phyloP scores from a whole-genome alignment of 2,113 vertebrate species.

The Daphoenositta chrysoptera region DNA sequence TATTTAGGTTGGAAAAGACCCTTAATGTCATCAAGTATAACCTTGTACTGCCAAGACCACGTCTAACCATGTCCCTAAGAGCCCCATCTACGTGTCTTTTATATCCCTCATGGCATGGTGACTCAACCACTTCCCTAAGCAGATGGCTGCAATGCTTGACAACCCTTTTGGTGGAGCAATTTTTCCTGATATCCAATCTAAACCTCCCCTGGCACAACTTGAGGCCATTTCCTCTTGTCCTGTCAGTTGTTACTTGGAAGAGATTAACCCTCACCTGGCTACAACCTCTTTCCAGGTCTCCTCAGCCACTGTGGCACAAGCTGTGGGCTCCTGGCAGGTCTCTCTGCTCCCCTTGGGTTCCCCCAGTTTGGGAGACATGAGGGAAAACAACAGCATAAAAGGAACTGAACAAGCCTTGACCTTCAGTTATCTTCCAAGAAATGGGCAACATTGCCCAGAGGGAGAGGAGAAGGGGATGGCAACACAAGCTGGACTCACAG shows the following conservation, averaged over 20 bases:
- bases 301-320: background rate
- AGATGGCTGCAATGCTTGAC: background rate
- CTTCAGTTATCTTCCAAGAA: background rate
- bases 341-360: rapidly evolving
- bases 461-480: background rate
- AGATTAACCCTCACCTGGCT: background rate
- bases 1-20: background rate
- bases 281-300: background rate
- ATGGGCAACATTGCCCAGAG: background rate
- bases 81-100: background rate
- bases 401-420: background rate
- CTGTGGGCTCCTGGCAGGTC: background rate
- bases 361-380: rapidly evolving
- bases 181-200: background rate
- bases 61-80: background rate
- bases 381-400: background rate
- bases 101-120: background rate
- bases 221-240: background rate
- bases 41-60: background rate
- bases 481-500: background rate
- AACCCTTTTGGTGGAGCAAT: background rate
- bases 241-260: background rate
- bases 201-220: background rate
- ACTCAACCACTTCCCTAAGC: background rate
- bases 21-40: background rate